These are phyloP conservation scores for Furcifer pardalis DNA, from an alignment of 2,797 vertebrate genomes.

Conservation along the genomic window DNA sequence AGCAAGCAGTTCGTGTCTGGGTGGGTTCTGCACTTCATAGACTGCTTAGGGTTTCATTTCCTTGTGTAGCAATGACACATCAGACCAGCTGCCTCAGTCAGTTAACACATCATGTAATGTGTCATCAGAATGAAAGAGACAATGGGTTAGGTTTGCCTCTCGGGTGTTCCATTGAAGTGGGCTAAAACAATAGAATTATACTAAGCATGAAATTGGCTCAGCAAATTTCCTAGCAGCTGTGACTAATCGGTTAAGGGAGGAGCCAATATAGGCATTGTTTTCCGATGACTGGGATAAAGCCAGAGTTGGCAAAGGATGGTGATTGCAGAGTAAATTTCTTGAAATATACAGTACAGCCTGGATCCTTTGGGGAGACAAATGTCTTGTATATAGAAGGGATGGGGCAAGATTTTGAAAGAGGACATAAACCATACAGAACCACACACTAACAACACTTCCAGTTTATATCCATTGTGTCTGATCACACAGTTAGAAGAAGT, in stretches of 20 bases:
- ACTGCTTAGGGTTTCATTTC: constrained; percentile 51
- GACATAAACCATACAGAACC: neutral
- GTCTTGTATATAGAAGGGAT: neutral
- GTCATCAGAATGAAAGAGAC: neutral
- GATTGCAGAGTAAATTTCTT: constrained; percentile 3
- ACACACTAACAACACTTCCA: neutral
- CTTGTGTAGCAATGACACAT: neutral
- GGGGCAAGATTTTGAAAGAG: neutral
- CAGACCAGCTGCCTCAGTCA: constrained; percentile 28
- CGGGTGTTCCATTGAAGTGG: constrained; percentile 15
- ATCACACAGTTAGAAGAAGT: neutral
- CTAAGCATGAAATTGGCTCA: constrained; percentile 22
- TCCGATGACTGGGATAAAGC: neutral
- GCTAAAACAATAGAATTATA: constrained; percentile 35
- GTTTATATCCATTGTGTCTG: neutral
- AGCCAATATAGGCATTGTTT: neutral
- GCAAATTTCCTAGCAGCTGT: constrained; percentile 27
- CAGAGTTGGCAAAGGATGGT: constrained; percentile 7
- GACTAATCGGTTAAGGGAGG: neutral
- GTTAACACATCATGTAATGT: neutral
- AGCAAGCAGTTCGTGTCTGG: constrained; percentile 26
- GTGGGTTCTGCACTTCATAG: constrained; percentile 25
- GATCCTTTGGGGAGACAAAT: neutral
- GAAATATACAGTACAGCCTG: neutral
- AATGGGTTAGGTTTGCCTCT: constrained; percentile 5